Percentiles rank a stretch among this genome's conserved stretches.
These are phyloP conservation scores for Mixornis gularis DNA, from an alignment of 2,113 vertebrate species.

Conservation along the genomic window DNA sequence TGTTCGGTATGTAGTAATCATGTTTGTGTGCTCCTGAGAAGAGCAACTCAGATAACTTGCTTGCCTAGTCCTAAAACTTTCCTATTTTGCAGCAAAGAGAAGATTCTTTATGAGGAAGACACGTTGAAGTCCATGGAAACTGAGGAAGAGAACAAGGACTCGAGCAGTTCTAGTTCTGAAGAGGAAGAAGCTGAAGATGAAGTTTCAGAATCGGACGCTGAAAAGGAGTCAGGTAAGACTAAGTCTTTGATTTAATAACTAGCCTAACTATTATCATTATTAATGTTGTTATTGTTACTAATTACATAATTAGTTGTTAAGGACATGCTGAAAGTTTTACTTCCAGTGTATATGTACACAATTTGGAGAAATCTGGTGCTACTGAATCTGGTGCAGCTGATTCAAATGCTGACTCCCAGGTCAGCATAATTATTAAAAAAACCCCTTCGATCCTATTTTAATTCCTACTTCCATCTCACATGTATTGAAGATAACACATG, in stretches of 20 bases:
- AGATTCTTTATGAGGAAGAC: slow-evolving; percentile 74
- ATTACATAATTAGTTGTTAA: background rate
- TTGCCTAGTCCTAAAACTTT: background rate
- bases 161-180: slow-evolving; percentile 76
- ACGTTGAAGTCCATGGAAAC: slow-evolving; percentile 57
- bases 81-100: slow-evolving; percentile 71
- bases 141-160: slow-evolving; percentile 73
- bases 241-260: background rate
- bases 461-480: background rate
- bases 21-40: background rate
- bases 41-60: background rate
- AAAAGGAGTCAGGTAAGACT: slow-evolving; percentile 72
- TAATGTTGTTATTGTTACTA: background rate
- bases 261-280: background rate
- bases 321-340: background rate
- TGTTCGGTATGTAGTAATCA: background rate
- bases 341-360: background rate
- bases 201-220: slow-evolving; percentile 74
- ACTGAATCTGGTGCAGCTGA: background rate
- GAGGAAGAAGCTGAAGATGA: slow-evolving; percentile 76
- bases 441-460: background rate
- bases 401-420: background rate
- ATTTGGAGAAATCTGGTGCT: background rate
- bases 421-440: background rate
- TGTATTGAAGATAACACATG: background rate